Percentiles rank a stretch among this genome's conserved stretches.
These are phyloP conservation scores for Neoaliturus tenellus DNA, from an alignment of 2,888 invertebrate genomes.

Conservation along the genomic window DNA sequence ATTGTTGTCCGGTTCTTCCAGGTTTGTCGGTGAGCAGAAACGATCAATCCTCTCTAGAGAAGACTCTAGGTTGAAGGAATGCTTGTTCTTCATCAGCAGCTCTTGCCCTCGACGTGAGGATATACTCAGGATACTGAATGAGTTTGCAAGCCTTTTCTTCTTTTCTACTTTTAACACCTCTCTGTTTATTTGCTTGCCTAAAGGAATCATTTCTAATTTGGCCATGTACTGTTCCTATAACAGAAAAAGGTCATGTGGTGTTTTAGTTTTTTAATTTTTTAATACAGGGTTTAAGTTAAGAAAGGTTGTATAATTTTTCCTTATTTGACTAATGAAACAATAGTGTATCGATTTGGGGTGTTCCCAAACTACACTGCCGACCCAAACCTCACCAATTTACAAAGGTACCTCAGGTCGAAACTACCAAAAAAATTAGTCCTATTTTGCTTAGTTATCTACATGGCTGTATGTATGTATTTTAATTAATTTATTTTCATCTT, in stretches of 20 bases:
- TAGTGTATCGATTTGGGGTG: no score
- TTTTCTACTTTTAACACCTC: not conserved
- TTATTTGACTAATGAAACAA: not conserved
- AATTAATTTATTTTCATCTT: no score
- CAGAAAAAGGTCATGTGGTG: no score
- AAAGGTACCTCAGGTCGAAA: no score
- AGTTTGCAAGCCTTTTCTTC: not conserved
- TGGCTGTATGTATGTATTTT: no score
- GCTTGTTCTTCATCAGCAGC: constrained; percentile 3
- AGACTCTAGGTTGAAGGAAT: not conserved
- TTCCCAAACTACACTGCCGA: no score
- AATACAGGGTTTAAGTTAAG: not conserved
- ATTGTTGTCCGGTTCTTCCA: not conserved
- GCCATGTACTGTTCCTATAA: constrained; percentile 4
- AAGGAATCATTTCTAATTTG: not conserved
- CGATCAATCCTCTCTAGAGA: not conserved
- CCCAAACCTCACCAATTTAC: no score
- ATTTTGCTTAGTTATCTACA: no score
- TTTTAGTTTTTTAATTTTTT: not conserved
- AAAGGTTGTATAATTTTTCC: not conserved
- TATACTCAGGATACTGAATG: constrained; percentile 5
- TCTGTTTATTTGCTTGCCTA: not conserved
- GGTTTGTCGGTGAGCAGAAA: not conserved
- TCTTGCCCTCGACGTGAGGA: not conserved
- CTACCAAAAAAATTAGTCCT: no score